Base-by-base conservation (phyloP, 1,140 invertebrate species). In the Lerema accius region DNA sequence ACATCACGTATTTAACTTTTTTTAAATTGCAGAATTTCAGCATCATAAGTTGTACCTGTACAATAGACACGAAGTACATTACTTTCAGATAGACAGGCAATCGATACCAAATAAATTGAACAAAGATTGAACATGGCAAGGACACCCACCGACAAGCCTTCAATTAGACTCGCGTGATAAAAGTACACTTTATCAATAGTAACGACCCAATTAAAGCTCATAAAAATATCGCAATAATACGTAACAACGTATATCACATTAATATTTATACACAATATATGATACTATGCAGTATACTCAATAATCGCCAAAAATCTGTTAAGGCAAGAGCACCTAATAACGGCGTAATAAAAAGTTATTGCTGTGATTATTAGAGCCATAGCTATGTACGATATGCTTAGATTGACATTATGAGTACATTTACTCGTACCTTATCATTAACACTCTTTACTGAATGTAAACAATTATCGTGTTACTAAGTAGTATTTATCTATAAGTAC, bases 111-210 rank as follows among this genome's bases (percentile, higher is more conserved):
- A 9, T 9, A 9, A 32, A 32, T 32, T 32, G 4, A 7, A 10
- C 14, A 40, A 23, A 42, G 7, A 14, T 9, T 32, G 28, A 53
- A 53, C 23, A 53, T 53, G 32, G 39, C 50, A 53, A 53, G 16
- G 50, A 53, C 50, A 40, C n/a, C n/a, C n/a, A n/a, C n/a, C n/a
- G 15, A 10, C 35, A 53, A 37, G 39, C 50, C 37, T 53, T 37
- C 14, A 53, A 53, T 50, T 50, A n/a, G 35, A 42, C 37, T 53
- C 28, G 50, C 50, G 50, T 53, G 50, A 53, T 42, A 53, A 53
- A 50, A 39, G 37, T 40, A 53, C 50, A 23, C 16, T 53, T 53
- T 23, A 53, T 53, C 50, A 53, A 53, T 40, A 40, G 11, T 39
- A 19, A 39, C 15, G 16, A 53, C 49, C 32, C 15, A 51, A 13